Percentiles rank a stretch among this genome's conserved stretches.
Evolutionary conservation across 2,797 vertebrate species (phyloP).

Genomic region (Catharus ustulatus): DNA sequence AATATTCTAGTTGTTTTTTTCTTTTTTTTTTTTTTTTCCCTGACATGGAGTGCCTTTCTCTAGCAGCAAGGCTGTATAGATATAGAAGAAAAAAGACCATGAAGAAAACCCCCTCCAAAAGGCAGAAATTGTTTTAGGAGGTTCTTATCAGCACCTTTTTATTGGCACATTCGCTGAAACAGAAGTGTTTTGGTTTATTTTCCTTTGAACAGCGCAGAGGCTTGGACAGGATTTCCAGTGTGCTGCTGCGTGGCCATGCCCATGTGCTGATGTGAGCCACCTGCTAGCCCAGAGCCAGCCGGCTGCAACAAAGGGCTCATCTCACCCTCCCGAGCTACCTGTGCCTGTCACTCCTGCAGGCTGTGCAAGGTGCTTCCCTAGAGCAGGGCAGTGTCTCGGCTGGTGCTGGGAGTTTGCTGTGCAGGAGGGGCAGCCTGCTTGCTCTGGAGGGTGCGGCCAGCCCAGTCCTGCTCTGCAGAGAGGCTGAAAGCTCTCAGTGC

Average conservation of each 20-base stretch:
- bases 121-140: slow-evolving; percentile 11
- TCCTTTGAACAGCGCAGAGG: not conserved
- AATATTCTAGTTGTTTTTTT: slow-evolving; percentile 8
- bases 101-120: not conserved
- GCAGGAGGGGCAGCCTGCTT: accelerated
- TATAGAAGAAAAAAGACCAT: not conserved
- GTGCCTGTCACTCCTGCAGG: not conserved
- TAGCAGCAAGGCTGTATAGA: not conserved
- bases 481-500: not conserved
- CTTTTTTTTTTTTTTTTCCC: not conserved
- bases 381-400: too few relatives aligned
- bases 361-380: not conserved
- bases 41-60: not conserved
- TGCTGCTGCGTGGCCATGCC: too few relatives aligned
- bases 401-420: accelerated
- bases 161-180: not conserved
- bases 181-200: not conserved
- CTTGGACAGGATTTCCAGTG: not conserved
- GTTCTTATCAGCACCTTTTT: slow-evolving; percentile 10
- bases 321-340: too few relatives aligned
- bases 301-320: accelerated
- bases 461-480: accelerated
- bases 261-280: accelerated
- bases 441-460: not conserved
- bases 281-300: not conserved